Base-by-base conservation (phyloP, 64 coral and sea anemone species). In the Porites australiensis region DNA sequence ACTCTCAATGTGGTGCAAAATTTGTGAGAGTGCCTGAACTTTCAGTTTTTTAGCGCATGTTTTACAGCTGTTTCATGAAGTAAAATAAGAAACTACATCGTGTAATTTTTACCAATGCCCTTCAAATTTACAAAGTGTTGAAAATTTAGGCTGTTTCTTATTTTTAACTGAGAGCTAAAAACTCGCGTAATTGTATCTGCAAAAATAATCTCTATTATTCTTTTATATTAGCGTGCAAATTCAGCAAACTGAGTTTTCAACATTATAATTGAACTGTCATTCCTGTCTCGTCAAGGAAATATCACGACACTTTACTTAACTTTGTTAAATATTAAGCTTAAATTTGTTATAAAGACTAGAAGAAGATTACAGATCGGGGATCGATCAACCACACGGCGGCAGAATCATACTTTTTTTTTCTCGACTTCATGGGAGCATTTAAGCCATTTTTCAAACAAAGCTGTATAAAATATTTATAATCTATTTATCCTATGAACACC, bases 251-350 rank as follows among this genome's bases (percentile, higher is more conserved):
- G 20, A 22, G 16, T n/a, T 83, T 46, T 18, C 15, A n/a, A 63
- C 13, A 82, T 37, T 37, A 37, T 37, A 37, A 22, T 60, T 83
- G 7, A 64, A 13, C 45, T 67, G 47, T 50, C 81, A 83, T 83
- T 83, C 81, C n/a, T 83, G 13, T 49, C 62, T 83, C 63, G 81
- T 68, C 81, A 68, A 50, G 81, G 18, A 50, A 83, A 83, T 63
- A 8, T 19, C 8, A 50, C 8, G 27, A 37, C 27, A 37, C 27
- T 37, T 37, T 54, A n/a, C 50, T 21, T 4, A 77, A 7, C 48
- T 37, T 19, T 50, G 61, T 76, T n/a, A 13, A 50, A 76, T 76
- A 19, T 76, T 57, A 57, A 57, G 1, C 7, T 57, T 12, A 57
- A 9, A 9, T 9, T 57, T 57, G 12, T 9, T 9, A 5, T 57